A percentile compares a stretch with the other conserved stretches of the same genome.
These are phyloP conservation scores for Sminthurinus aureus DNA, from an alignment of 2,888 invertebrate genomes.

Conservation along the genomic window DNA sequence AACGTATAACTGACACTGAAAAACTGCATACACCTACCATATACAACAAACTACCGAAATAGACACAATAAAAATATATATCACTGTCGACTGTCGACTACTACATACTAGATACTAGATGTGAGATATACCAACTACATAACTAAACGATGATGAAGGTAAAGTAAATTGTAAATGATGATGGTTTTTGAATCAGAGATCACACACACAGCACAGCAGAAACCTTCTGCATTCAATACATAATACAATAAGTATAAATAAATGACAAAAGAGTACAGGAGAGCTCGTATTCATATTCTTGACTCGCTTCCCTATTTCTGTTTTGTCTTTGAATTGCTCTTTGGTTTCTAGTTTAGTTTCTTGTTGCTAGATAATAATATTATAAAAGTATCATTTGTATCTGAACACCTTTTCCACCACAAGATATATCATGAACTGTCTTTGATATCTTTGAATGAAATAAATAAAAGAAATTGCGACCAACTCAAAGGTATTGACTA, in stretches of 20 bases:
- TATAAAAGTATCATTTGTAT: no score
- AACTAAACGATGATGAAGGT: background rate
- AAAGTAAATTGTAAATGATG: no score
- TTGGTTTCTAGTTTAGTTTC: background rate
- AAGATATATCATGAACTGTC: background rate
- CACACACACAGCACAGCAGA: background rate
- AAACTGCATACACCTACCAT: slow-evolving; percentile 7
- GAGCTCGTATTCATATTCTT: background rate
- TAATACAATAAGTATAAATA: background rate
- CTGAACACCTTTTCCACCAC: no score
- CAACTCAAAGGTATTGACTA: no score
- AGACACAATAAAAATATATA: slow-evolving; percentile 20
- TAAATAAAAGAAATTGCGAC: no score
- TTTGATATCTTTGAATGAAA: background rate
- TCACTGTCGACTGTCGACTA: background rate
- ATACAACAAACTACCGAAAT: background rate
- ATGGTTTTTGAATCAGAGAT: background rate
- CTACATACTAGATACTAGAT: background rate
- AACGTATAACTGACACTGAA: no score
- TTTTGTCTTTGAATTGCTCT: background rate
- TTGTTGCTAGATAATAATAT: no score
- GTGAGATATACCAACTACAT: background rate
- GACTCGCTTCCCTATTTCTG: background rate
- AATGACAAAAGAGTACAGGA: background rate
- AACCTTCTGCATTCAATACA: background rate